Evolutionary conservation across 2,888 invertebrate genomes (phyloP), one percentile per base, ranked within the genome.

Genomic region (Torymus aiolomorphi): DNA sequence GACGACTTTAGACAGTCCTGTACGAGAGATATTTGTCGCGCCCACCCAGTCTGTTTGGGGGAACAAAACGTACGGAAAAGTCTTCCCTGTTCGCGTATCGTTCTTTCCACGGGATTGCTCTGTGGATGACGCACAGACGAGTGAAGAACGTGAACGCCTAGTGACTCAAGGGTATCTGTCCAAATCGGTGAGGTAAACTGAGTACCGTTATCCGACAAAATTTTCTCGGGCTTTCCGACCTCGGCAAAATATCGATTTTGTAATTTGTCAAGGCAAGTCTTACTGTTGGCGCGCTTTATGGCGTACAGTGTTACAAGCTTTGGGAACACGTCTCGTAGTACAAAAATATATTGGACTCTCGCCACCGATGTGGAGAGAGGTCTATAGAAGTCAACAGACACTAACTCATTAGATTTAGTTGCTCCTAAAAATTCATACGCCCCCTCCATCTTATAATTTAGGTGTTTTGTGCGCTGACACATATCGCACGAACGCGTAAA

Each of bases 41-140:
- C 72, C 83, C 83, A 83, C 0, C 16, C 51, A 1, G 75, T 80
- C 69, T 83, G 83, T 14, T 67, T 20, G 3, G 78, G 54, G 1
- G 72, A 11, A 51, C 80, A 80, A 69, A 80, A 78, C 0, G 80
- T 83, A 20, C 83, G 49, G 65, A 82, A 83, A 1, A 83, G 18
- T 0, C 78, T 49, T 0, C 83, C 83, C 1, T 83, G 14, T 16
- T 84, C 84, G 2, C 82, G 13, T 82, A 84, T 84, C 0, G 74
- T 77, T n/a, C 83, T 20, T 52, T 84, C 82, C 1, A 80, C 71
- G 0, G 82, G 83, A 14, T 84, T 84, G 0, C 80, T 78, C 42
- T 84, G 82, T 0, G 83, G 83, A 61, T 84, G 82, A 2, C 84
- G 63, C 4, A 84, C 69, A 0, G 81, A 81, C 0, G 81, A 81